Conservation (phyloP, 2,797 vertebrate genomes). For the Philypnodon macrostomus region DNA sequence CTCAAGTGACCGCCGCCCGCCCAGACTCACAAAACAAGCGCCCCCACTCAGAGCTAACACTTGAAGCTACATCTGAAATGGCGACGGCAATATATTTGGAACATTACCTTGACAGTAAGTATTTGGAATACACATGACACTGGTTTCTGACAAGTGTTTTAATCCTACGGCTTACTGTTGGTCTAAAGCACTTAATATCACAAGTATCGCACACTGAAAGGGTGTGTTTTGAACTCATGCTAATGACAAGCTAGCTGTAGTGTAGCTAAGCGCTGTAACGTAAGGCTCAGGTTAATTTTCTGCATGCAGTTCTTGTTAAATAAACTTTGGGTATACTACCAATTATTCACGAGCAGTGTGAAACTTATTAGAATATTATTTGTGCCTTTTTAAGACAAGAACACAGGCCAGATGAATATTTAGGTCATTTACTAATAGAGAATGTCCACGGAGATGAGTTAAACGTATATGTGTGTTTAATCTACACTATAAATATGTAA, state of each 20-base stretch:
- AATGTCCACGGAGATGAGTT: background rate
- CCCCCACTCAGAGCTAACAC: slow-evolving; percentile 20
- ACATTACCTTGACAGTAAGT: slow-evolving; percentile 96
- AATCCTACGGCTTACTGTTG: background rate
- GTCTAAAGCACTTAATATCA: no score
- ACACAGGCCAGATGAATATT: background rate
- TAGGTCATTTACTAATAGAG: slow-evolving; percentile 1
- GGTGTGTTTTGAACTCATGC: slow-evolving; percentile 16
- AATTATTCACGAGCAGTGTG: background rate
- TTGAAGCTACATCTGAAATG: slow-evolving; percentile 76
- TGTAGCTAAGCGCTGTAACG: background rate
- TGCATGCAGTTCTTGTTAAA: no score
- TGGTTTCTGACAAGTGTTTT: fast-evolving
- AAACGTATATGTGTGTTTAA: background rate
- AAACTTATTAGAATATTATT: background rate
- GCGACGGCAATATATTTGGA: slow-evolving; percentile 97
- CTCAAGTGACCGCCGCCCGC: slow-evolving; percentile 16
- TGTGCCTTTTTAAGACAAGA: background rate
- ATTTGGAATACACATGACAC: background rate
- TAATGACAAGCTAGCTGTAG: slow-evolving; percentile 29
- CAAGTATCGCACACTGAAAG: no score
- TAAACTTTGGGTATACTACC: no score
- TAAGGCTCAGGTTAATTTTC: no score
- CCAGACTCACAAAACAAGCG: slow-evolving; percentile 45
- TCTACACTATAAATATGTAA: no score